Percentiles rank a stretch among this genome's conserved stretches.
Evolutionary conservation across 1,140 invertebrate genomes (phyloP).

Genomic region (Plutomurus gul): DNA sequence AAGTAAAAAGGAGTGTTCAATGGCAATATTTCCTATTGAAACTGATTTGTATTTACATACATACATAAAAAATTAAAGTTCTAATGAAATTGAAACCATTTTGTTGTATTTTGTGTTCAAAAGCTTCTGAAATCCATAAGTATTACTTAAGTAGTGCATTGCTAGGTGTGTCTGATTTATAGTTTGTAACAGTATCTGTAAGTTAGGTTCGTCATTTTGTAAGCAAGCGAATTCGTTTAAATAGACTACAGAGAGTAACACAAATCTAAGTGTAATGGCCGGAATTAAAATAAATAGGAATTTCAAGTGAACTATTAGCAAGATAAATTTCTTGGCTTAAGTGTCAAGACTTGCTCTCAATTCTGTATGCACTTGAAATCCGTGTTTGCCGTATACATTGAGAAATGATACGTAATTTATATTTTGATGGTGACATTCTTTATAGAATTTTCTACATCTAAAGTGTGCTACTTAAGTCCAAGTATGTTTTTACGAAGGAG

Average conservation of each 20-base stretch:
- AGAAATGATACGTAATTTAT: constrained; percentile 25
- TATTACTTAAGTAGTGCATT: too few species aligned
- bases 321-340: constrained; percentile 17
- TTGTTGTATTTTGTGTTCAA: too few species aligned
- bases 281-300: constrained; percentile 18
- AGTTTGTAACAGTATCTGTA: too few species aligned
- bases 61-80: too few species aligned
- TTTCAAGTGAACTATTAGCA: constrained; percentile 18
- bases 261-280: neutral
- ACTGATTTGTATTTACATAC: too few species aligned
- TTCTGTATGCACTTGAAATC: neutral
- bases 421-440: constrained; percentile 26
- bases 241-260: neutral
- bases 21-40: too few species aligned
- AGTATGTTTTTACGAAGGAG: neutral
- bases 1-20: too few species aligned
- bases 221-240: too few species aligned
- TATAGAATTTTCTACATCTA: neutral
- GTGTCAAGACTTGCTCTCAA: constrained; percentile 1
- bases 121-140: too few species aligned
- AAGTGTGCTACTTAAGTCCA: constrained; percentile 2
- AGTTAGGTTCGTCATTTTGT: too few species aligned
- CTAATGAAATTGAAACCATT: too few species aligned
- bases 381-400: neutral
- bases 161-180: too few species aligned